Conservation (phyloP, 2,113 vertebrate genomes). For the Ovis canadensis region DNA sequence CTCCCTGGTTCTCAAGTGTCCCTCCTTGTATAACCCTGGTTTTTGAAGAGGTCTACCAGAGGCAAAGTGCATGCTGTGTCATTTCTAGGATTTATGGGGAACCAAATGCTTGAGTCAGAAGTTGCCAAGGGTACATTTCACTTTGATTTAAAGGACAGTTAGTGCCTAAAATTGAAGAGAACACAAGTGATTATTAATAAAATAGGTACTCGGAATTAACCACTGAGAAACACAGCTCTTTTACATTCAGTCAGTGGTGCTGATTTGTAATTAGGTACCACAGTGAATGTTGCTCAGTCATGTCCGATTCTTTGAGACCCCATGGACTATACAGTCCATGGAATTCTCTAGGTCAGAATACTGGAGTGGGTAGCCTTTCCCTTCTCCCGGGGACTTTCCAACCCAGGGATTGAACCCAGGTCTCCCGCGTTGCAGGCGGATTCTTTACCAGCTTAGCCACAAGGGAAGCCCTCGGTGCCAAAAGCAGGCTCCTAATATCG, state of each 20-base stretch:
- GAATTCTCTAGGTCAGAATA: neutral
- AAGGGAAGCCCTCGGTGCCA: neutral
- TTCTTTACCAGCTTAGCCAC: neutral
- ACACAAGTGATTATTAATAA: slow-evolving; percentile 33
- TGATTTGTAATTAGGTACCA: neutral
- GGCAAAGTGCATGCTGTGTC: slow-evolving; percentile 51
- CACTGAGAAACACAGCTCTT: neutral
- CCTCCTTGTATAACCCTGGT: slow-evolving; percentile 46
- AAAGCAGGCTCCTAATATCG: neutral
- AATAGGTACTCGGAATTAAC: neutral
- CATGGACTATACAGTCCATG: neutral
- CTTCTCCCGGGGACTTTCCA: neutral
- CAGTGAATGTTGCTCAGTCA: neutral
- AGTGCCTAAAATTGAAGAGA: slow-evolving; percentile 45
- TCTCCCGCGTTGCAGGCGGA: accelerated
- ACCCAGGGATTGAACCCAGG: neutral
- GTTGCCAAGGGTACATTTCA: slow-evolving; percentile 65
- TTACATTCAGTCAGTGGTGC: neutral
- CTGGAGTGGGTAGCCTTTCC: neutral
- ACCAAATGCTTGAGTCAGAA: neutral
- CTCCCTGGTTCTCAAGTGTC: neutral
- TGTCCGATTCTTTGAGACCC: neutral
- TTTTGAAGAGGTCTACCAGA: slow-evolving; percentile 69
- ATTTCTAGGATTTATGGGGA: slow-evolving; percentile 64
- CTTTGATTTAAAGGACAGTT: slow-evolving; percentile 45